Base-by-base conservation (phyloP, 2,888 invertebrate species). In the Myathropa florea region DNA sequence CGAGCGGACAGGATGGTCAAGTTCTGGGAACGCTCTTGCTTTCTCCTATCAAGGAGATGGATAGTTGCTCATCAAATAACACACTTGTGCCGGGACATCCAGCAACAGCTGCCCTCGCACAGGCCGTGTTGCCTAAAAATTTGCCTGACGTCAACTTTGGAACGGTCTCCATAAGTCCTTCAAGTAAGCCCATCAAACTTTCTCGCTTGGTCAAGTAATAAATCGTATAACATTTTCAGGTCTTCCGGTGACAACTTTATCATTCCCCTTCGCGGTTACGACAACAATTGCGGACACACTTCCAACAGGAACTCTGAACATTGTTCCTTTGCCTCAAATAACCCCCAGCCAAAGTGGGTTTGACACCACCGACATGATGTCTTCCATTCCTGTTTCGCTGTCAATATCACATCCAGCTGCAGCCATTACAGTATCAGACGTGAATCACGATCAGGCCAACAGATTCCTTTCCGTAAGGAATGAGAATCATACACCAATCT, bases 41-140 rank as follows among this genome's bases (percentile, higher is more conserved):
- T 18, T 96, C 97, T 1, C 97, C 97, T 0, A 97, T 97, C 84
- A 96, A 97, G 91, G 97, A 97, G 93, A 93, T 96, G 88, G 97
- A 97, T 89, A 95, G 96, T 86, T 95, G 94, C 46, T 96, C 96
- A 0, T 95, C 95, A 65, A 95, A 96, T 91, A 96, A 95, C 90
- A 96, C 96, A 63, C 91, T 96, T 89, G 96, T 96, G 91, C 94
- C 96, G 30, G 95, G 96, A 30, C 95, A 96, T 92, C 95, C 96
- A 6, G 95, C 95, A 10, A 96, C 97, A 0, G 95, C 96, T 1
- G 96, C 97, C 4, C 93, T 97, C 83, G 97, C 97, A 4, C 96
- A 96, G 91, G 96, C 96, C 0, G 95, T 97, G 12, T 92, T 96
- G 3, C 95, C 96, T 1, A 88, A 89, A 65, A 90, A 90, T 68